These are phyloP conservation scores for Henricia sp. DNA, from an alignment of 53 echinoderm and acorn worm species.

Conservation along the genomic window DNA sequence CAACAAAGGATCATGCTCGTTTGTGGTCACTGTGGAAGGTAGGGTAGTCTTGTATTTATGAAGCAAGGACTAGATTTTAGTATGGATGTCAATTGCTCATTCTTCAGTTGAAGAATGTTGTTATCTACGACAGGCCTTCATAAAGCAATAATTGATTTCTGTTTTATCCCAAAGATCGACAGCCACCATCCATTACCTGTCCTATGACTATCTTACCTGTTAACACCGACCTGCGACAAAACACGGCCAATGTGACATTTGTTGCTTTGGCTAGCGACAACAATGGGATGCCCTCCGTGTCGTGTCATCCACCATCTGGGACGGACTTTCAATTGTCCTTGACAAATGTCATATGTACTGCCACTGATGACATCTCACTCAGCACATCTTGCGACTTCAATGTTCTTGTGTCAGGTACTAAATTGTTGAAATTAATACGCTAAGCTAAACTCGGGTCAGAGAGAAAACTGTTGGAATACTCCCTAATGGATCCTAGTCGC, in stretches of 20 bases:
- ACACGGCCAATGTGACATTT: not conserved
- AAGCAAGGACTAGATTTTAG: not conserved
- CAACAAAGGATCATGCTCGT: slow-evolving; percentile 25
- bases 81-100: not conserved
- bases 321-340: not conserved
- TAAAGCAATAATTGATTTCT: not conserved
- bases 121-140: not conserved
- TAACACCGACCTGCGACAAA: slow-evolving; percentile 1
- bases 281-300: not conserved
- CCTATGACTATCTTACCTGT: not conserved
- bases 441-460: too few species aligned
- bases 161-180: not conserved
- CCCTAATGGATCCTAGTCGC: too few species aligned
- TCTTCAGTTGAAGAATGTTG: not conserved
- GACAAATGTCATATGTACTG: not conserved
- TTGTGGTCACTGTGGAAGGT: slow-evolving; percentile 49
- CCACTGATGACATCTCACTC: not conserved
- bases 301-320: slow-evolving; percentile 4
- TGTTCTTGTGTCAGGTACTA: slow-evolving; percentile 7
- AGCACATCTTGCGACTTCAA: not conserved
- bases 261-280: not conserved
- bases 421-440: too few species aligned
- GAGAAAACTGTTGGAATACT: too few species aligned
- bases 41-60: not conserved
- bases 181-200: not conserved